phyloP scores from a whole-genome alignment of 2,888 invertebrate genomes.

The Euphydryas editha region DNA sequence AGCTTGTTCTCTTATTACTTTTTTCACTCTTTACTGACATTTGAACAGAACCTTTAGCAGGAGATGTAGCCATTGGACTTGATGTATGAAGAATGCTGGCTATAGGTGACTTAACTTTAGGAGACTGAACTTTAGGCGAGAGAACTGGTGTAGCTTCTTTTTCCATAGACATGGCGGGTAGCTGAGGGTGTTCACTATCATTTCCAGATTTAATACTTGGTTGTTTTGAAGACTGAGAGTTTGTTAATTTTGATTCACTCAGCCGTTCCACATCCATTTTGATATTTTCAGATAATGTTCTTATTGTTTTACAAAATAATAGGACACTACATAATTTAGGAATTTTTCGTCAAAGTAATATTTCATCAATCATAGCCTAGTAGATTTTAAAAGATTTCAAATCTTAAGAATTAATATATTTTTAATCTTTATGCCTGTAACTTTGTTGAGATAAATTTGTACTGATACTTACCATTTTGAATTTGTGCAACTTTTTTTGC shows the following conservation, averaged over 20 bases:
- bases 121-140: neutral
- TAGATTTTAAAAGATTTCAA: constrained; percentile 49
- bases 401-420: constrained; percentile 12
- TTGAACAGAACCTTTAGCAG: constrained; percentile 30
- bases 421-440: constrained; percentile 5
- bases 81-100: constrained; percentile 16
- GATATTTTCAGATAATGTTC: constrained; percentile 12
- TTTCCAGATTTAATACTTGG: constrained; percentile 40
- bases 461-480: constrained; percentile 90
- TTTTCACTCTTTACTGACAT: constrained; percentile 35
- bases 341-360: constrained; percentile 10
- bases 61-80: constrained; percentile 21
- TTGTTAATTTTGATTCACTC: constrained; percentile 29
- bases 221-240: constrained; percentile 28
- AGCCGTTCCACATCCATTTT: constrained; percentile 44
- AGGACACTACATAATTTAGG: constrained; percentile 39
- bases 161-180: constrained; percentile 8
- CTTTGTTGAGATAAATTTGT: neutral
- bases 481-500: constrained; percentile 99
- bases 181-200: constrained; percentile 13
- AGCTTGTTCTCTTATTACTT: constrained; percentile 12
- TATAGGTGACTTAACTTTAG: constrained; percentile 21
- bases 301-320: constrained; percentile 23
- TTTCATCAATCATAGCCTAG: constrained; percentile 54
- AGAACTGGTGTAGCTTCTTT: neutral